Conservation (phyloP, 2,797 vertebrate genomes). For the Paratrypauchen microcephalus region DNA sequence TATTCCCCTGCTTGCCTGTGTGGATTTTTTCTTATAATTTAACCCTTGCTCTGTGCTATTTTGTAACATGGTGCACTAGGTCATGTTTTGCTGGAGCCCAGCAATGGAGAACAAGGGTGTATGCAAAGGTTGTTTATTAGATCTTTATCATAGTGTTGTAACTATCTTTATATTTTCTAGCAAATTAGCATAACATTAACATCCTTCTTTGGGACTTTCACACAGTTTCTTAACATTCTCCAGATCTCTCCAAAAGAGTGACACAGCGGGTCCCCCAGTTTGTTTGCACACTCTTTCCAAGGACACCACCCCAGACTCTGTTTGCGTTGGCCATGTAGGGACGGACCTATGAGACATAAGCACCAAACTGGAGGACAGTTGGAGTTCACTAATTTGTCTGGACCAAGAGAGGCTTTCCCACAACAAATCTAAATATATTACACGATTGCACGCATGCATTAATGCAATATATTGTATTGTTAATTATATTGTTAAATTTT, state of each 20-base stretch:
- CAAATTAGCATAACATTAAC: too few relatives aligned
- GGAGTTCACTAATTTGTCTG: background rate
- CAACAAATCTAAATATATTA: background rate
- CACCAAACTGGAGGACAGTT: conserved; percentile 21
- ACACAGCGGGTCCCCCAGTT: conserved; percentile 58
- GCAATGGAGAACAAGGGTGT: background rate
- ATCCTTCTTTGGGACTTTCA: conserved; percentile 7
- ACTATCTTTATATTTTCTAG: conserved; percentile 56
- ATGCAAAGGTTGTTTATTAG: background rate
- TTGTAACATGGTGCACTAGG: conserved; percentile 28
- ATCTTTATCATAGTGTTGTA: background rate
- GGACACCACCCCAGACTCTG: conserved; percentile 62
- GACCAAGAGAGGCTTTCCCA: conserved; percentile 8
- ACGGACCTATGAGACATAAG: conserved; percentile 39
- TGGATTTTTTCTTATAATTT: conserved; percentile 23
- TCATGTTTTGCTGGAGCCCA: conserved; percentile 43
- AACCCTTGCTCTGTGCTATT: conserved; percentile 35
- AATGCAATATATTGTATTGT: too few relatives aligned
- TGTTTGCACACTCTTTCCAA: conserved; percentile 60
- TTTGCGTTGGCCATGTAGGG: conserved; percentile 71
- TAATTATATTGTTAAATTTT: background rate
- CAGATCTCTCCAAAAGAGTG: conserved; percentile 30
- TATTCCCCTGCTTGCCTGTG: conserved; percentile 8
- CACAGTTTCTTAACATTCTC: conserved; percentile 54
- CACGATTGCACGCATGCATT: background rate